Percentiles rank a stretch among this genome's conserved stretches.
phyloP scores from a whole-genome alignment of 1,140 invertebrate species.

The Leptinotarsa texana region DNA sequence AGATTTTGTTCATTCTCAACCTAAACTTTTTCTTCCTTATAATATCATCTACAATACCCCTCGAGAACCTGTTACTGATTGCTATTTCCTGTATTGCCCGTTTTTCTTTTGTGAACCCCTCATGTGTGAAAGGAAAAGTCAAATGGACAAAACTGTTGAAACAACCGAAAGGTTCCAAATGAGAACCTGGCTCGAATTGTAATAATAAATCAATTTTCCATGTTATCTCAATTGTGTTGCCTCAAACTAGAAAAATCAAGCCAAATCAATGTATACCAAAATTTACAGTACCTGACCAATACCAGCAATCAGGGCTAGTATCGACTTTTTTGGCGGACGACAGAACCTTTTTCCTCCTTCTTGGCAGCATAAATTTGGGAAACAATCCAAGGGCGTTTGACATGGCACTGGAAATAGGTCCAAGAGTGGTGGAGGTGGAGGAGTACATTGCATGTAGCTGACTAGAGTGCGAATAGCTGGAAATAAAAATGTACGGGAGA shows the following conservation, averaged over 20 bases:
- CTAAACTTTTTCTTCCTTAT: no score
- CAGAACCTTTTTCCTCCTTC: constrained; percentile 68
- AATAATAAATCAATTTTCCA: no score
- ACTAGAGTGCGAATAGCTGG: constrained; percentile 64
- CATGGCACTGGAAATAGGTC: constrained; percentile 71
- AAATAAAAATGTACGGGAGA: constrained; percentile 26
- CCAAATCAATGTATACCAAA: not conserved
- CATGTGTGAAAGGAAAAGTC: no score
- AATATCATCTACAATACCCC: no score
- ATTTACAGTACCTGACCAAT: constrained; percentile 48
- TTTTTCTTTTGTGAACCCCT: no score
- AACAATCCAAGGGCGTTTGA: constrained; percentile 69
- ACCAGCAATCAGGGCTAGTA: constrained; percentile 65
- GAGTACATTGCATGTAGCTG: constrained; percentile 71
- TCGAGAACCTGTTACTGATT: no score
- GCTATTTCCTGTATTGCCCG: no score
- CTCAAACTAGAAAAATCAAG: not conserved
- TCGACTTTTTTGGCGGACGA: constrained; percentile 68
- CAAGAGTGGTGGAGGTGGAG: constrained; percentile 65
- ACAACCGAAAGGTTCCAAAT: no score
- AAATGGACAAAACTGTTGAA: no score
- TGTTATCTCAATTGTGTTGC: no score
- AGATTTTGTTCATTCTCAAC: no score
- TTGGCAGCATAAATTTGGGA: constrained; percentile 76
- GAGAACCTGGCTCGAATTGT: no score